These are phyloP conservation scores for Morone chrysops DNA, from an alignment of 2,113 vertebrate species.

Conservation along the genomic window DNA sequence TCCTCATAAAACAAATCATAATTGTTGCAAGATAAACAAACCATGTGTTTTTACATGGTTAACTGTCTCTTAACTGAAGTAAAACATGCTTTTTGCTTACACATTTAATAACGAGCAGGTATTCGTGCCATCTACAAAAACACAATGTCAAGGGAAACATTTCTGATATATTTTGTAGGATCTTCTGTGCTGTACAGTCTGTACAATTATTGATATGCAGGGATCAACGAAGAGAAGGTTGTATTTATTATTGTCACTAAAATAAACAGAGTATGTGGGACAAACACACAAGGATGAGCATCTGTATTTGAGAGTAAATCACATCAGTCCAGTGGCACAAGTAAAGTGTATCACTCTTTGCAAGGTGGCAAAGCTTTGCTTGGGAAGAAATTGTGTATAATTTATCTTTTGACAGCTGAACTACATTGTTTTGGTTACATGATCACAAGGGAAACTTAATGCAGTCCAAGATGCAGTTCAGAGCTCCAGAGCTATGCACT, in stretches of 20 bases:
- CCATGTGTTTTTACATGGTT: background rate
- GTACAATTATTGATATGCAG: conserved; percentile 9
- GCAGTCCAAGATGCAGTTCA: background rate
- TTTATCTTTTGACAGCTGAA: background rate
- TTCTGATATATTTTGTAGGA: background rate
- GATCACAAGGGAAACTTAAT: background rate
- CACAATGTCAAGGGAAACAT: background rate
- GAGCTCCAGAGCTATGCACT: background rate
- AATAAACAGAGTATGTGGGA: background rate
- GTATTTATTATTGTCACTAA: background rate
- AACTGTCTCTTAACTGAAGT: background rate
- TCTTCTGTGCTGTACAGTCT: conserved; percentile 12
- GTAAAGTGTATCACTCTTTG: background rate
- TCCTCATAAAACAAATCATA: background rate
- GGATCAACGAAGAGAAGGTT: conserved; percentile 22
- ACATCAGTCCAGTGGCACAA: background rate
- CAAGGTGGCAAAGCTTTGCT: background rate
- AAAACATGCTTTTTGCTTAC: background rate
- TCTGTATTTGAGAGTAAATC: background rate
- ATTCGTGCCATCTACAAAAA: background rate
- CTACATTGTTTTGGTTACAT: conserved; percentile 11
- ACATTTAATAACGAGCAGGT: background rate
- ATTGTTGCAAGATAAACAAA: background rate
- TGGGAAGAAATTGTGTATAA: background rate
- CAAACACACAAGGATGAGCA: conserved; percentile 5